Evolutionary conservation across 2,888 invertebrate genomes (phyloP).

Genomic region (Electrophaes corylata): DNA sequence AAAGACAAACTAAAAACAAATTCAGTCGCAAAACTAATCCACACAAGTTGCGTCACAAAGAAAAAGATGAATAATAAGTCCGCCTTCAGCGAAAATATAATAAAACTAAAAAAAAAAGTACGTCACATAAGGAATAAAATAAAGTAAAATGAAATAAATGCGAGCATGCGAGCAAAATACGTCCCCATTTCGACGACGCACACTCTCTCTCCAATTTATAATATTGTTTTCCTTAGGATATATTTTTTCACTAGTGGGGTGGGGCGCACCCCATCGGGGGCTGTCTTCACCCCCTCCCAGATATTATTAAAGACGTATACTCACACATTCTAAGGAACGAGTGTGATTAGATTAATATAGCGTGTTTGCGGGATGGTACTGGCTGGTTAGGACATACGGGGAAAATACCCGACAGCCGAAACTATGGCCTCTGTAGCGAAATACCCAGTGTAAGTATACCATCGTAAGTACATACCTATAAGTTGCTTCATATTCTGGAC

Average conservation of each 20-base stretch:
- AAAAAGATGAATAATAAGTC: slow-evolving; percentile 21
- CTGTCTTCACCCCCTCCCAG: slow-evolving; percentile 58
- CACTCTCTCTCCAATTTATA: slow-evolving; percentile 79
- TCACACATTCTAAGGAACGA: slow-evolving; percentile 79
- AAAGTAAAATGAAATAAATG: slow-evolving; percentile 78
- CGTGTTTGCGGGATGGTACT: slow-evolving; percentile 50
- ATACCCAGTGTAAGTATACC: not conserved
- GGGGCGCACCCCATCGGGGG: slow-evolving; percentile 46
- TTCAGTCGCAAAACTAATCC: slow-evolving; percentile 29
- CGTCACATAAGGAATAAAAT: slow-evolving; percentile 74
- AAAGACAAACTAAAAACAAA: slow-evolving; percentile 17
- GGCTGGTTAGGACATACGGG: slow-evolving; percentile 38
- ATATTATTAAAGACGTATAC: slow-evolving; percentile 84
- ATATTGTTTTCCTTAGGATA: slow-evolving; percentile 84
- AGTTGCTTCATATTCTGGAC: not conserved
- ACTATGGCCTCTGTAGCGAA: not conserved
- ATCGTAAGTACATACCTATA: not conserved
- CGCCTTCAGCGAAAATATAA: slow-evolving; percentile 55
- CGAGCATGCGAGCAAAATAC: slow-evolving; percentile 66
- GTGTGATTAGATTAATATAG: slow-evolving; percentile 84
- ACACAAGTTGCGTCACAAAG: slow-evolving; percentile 23
- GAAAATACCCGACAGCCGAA: not conserved
- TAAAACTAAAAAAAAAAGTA: slow-evolving; percentile 68
- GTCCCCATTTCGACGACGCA: slow-evolving; percentile 60
- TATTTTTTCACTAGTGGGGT: slow-evolving; percentile 83